Conservation (phyloP, 2,888 invertebrate species). For the Lasius platythorax region DNA sequence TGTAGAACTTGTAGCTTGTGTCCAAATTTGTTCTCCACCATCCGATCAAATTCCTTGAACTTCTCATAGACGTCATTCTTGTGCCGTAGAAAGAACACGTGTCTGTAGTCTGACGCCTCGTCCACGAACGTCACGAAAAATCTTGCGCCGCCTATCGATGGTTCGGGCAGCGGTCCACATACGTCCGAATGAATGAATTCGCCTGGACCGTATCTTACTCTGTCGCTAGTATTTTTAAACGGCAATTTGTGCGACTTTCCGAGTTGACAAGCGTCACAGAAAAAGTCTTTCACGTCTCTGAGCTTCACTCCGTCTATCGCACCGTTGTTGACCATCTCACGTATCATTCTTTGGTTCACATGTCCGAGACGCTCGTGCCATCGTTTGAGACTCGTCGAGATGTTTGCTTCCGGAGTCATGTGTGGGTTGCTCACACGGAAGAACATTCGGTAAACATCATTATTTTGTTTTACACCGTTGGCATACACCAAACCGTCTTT, state of each 20-base stretch:
- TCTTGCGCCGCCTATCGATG: not conserved
- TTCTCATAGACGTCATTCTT: not conserved
- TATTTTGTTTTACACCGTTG: no score
- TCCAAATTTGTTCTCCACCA: not conserved
- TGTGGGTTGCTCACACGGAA: no score
- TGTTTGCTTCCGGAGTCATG: not conserved
- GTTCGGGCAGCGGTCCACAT: not conserved
- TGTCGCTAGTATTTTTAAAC: not conserved
- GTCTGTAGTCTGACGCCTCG: not conserved
- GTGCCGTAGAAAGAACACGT: not conserved
- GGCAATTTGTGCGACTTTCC: not conserved
- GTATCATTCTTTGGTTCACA: not conserved
- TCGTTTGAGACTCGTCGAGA: not conserved
- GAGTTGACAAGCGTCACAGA: not conserved
- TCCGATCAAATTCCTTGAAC: not conserved
- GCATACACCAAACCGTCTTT: no score
- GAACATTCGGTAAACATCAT: no score
- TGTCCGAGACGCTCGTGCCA: constrained; percentile 9
- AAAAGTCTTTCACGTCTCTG: not conserved
- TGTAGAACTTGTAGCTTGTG: not conserved
- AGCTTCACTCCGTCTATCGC: not conserved
- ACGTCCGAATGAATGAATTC: not conserved
- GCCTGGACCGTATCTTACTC: not conserved
- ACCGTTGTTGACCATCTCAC: not conserved
- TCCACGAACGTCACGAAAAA: not conserved